phyloP scores from a whole-genome alignment of 2,888 invertebrate species.

The Calameuta pallipes region DNA sequence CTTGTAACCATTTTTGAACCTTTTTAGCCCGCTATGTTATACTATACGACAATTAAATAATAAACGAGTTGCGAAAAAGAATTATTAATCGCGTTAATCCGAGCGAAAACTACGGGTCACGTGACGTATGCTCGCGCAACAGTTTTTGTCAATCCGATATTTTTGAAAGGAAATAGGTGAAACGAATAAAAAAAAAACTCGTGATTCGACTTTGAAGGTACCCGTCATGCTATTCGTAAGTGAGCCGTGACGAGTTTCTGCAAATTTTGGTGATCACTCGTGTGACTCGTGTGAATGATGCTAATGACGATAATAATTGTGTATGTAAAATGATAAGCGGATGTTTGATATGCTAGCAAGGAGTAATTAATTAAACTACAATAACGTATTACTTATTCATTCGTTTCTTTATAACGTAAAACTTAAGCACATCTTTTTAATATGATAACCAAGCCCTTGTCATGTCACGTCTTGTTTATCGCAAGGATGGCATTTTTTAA shows the following conservation, averaged over 20 bases:
- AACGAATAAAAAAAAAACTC: not conserved
- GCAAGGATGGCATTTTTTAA: slow-evolving; percentile 24
- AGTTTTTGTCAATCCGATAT: slow-evolving; percentile 20
- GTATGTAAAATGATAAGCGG: slow-evolving; percentile 27
- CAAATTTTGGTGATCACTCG: not conserved
- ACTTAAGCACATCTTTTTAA: slow-evolving; percentile 31
- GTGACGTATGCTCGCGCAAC: slow-evolving; percentile 14
- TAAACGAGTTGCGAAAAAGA: slow-evolving; percentile 6
- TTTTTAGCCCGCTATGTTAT: slow-evolving; percentile 18
- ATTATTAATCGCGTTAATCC: slow-evolving; percentile 14
- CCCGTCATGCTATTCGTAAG: slow-evolving; percentile 1
- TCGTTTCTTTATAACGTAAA: slow-evolving; percentile 48
- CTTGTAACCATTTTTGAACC: slow-evolving; percentile 18
- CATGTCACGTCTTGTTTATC: slow-evolving; percentile 43
- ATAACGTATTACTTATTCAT: slow-evolving; percentile 48
- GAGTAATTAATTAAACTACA: slow-evolving; percentile 13
- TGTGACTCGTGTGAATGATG: slow-evolving; percentile 26
- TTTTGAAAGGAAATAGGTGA: slow-evolving; percentile 13
- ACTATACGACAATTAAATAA: slow-evolving; percentile 8
- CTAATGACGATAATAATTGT: slow-evolving; percentile 24
- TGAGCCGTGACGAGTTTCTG: not conserved
- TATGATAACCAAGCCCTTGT: slow-evolving; percentile 32
- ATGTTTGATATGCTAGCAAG: slow-evolving; percentile 28
- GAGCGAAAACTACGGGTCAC: slow-evolving; percentile 9
- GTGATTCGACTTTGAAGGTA: not conserved